phyloP scores from a whole-genome alignment of 2,113 vertebrate genomes.

The Dolichotis patagonum region DNA sequence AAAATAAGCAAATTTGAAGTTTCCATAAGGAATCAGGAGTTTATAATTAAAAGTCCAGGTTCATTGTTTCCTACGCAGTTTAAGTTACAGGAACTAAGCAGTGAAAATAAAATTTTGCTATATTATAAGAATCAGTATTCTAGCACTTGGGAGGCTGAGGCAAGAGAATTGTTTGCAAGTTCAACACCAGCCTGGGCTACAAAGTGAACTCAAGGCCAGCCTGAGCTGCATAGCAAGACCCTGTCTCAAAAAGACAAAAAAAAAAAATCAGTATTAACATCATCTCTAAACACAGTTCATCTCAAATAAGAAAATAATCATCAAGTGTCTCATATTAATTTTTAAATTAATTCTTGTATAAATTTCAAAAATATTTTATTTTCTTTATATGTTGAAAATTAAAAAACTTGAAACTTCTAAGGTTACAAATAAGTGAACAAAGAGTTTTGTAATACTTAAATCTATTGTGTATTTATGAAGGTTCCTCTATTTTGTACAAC shows the following conservation, averaged over 20 bases:
- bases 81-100: neutral
- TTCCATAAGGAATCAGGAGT: neutral
- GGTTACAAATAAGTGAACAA: neutral
- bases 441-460: neutral
- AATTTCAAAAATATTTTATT: conserved; percentile 28
- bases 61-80: neutral
- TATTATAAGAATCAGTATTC: neutral
- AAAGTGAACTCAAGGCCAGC: too few relatives aligned
- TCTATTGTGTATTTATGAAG: neutral
- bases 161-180: too few relatives aligned
- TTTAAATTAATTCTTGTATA: neutral
- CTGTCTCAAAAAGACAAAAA: too few relatives aligned
- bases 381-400: neutral
- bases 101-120: conserved; percentile 18
- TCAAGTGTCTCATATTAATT: neutral
- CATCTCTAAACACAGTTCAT: neutral
- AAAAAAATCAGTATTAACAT: neutral
- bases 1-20: neutral
- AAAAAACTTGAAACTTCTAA: too few relatives aligned
- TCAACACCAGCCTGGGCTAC: too few relatives aligned
- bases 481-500: neutral
- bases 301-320: neutral
- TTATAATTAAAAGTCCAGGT: neutral
- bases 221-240: too few relatives aligned
- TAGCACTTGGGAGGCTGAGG: too few relatives aligned